Evolutionary conservation across 2,797 vertebrate genomes (phyloP).

Genomic region (Linurgus olivaceus): DNA sequence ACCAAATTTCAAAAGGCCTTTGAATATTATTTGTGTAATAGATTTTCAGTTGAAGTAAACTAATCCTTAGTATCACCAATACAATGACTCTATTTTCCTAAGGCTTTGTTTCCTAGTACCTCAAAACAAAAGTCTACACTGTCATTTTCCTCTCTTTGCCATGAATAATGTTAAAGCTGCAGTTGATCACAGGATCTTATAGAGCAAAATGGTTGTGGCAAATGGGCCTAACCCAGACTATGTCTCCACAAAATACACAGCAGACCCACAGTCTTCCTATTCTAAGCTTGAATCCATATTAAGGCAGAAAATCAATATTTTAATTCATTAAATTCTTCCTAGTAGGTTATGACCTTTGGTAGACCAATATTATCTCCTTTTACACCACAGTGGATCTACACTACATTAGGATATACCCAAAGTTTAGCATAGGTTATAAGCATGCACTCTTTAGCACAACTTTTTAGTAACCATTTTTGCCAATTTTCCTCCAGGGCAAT

Average conservation of each 20-base stretch:
- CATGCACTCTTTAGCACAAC: neutral
- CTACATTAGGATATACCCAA: neutral
- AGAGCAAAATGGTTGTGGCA: neutral
- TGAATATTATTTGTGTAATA: neutral
- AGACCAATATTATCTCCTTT: neutral
- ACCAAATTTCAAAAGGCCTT: neutral
- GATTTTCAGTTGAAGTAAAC: conserved; percentile 8
- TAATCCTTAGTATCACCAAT: neutral
- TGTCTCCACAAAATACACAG: neutral
- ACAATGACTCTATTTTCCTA: neutral
- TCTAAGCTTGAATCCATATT: neutral
- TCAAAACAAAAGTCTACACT: neutral
- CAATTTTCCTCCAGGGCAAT: neutral
- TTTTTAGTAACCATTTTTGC: neutral
- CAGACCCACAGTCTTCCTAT: neutral
- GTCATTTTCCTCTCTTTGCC: conserved; percentile 13
- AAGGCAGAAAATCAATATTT: neutral
- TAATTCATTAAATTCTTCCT: neutral
- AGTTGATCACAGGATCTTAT: neutral
- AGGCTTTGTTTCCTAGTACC: neutral
- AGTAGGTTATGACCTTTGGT: neutral
- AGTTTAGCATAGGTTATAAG: neutral
- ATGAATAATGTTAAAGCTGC: neutral
- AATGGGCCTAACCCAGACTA: neutral
- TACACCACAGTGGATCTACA: neutral